Percentiles rank a stretch among this genome's conserved stretches.
These are phyloP conservation scores for Cephus cinctus DNA, from an alignment of 1,140 invertebrate species.

Conservation along the genomic window DNA sequence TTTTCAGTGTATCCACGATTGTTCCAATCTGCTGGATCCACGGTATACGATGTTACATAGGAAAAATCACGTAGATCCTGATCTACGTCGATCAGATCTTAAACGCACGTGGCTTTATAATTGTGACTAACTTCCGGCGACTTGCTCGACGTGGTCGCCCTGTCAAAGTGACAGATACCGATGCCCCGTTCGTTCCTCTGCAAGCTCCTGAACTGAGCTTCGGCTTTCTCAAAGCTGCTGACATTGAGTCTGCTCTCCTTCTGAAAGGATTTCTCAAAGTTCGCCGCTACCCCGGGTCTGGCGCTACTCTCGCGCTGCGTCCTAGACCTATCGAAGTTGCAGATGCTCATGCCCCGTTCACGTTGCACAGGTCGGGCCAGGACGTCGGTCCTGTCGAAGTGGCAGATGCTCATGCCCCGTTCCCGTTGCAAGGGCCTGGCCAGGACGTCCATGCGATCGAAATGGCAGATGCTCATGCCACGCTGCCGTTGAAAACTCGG, in stretches of 20 bases:
- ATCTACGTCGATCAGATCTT: too few species aligned
- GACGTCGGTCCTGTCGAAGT: slow-evolving; percentile 41
- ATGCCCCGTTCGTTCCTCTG: slow-evolving; percentile 6
- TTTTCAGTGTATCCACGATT: too few species aligned
- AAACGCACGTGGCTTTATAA: slow-evolving; percentile 46
- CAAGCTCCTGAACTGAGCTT: slow-evolving; percentile 11
- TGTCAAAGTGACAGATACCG: slow-evolving; percentile 24
- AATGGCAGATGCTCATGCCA: slow-evolving; percentile 42
- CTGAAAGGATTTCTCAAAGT: slow-evolving; percentile 1
- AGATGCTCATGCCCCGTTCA: slow-evolving; percentile 12
- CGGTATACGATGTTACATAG: too few species aligned
- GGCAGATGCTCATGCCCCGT: slow-evolving; percentile 38
- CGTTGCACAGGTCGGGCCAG: slow-evolving; percentile 25
- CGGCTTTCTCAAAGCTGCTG: slow-evolving; percentile 34
- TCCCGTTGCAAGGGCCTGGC: slow-evolving; percentile 31
- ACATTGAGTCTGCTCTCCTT: slow-evolving; percentile 23
- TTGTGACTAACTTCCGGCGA: slow-evolving; percentile 37
- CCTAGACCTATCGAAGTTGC: slow-evolving; percentile 14
- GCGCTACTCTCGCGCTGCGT: slow-evolving; percentile 28
- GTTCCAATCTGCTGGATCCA: too few species aligned
- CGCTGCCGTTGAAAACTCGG: slow-evolving; percentile 20
- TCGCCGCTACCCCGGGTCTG: slow-evolving; percentile 12
- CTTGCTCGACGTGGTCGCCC: slow-evolving; percentile 40
- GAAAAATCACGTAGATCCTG: too few species aligned
- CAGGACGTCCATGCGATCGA: slow-evolving; percentile 34